These are phyloP conservation scores for Neosilurus mollespiculum DNA, from an alignment of 2,797 vertebrate genomes.

Conservation along the genomic window DNA sequence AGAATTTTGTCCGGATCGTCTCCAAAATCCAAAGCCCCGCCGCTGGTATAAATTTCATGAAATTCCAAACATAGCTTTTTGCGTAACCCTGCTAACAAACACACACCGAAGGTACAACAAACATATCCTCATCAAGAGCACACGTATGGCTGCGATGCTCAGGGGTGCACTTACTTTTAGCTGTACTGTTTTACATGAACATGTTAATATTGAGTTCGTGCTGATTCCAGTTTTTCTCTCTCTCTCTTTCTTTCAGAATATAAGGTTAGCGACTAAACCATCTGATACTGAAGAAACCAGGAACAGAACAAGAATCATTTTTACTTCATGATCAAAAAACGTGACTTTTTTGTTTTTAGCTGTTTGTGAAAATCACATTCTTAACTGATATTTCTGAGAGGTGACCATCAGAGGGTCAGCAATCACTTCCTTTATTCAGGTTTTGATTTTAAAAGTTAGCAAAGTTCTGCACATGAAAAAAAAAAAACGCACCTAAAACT, in stretches of 20 bases:
- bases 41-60: no score
- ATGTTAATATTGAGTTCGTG: not conserved
- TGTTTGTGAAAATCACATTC: not conserved
- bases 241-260: slow-evolving; percentile 78
- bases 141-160: not conserved
- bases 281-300: not conserved
- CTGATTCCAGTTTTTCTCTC: not conserved
- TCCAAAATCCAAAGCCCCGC: no score
- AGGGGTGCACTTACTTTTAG: not conserved
- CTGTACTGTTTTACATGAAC: not conserved
- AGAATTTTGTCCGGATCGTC: no score
- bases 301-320: not conserved
- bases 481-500: not conserved
- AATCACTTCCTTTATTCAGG: not conserved
- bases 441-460: not conserved
- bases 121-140: no score
- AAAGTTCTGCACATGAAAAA: not conserved
- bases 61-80: no score
- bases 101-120: no score
- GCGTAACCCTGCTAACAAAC: no score
- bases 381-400: not conserved
- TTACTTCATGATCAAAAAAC: not conserved
- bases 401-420: not conserved
- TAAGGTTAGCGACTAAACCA: slow-evolving; percentile 80
- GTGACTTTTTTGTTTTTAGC: not conserved